Evolutionary conservation across 2,888 invertebrate species (phyloP), one percentile per base, ranked within the genome.

Genomic region (Cephus spinipes): DNA sequence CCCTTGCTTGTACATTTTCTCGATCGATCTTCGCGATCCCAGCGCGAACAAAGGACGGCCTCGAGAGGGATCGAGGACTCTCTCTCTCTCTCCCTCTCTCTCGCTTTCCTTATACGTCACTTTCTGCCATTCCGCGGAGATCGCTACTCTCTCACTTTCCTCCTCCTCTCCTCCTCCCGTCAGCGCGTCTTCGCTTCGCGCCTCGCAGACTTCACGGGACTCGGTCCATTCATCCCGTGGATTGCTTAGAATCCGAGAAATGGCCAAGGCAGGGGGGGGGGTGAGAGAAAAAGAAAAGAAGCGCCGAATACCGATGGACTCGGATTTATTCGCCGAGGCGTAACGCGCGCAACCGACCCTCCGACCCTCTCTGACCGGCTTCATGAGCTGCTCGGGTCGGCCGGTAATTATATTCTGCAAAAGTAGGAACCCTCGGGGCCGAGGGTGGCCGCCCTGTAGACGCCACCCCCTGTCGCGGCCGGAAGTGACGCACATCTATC

Each of bases 401-500:
- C 73, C 77, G 83, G 87, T 90, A 90, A 90, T 90, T 90, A 90
- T 90, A 89, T 90, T 90, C 89, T 81, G 85, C 83, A 83, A 87
- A 88, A 88, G 83, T 85, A 84, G 80, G 81, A 80, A 83, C 85
- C 86, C 84, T 83, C 82, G 78, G 81, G 77, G 74, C 79, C 79
- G 77, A 82, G 80, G 55, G 75, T 85, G 87, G 86, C 83, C 89
- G 90, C 83, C 89, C 89, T 84, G 84, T 82, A 90, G 91, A 89
- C 91, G 91, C 91, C 91, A 90, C 88, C 90, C 89, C 89, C 90
- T 89, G 91, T 90, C 91, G 90, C 89, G 88, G 88, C 89, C 90
- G 91, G 91, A 91, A 91, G 91, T 90, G 87, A 90, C 90, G 90
- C 89, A 91, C 91, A 91, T 91, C 89, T 89, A 91, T 91, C 91